Evolutionary conservation across 2,888 invertebrate genomes (phyloP).

Genomic region (Mylabris sibirica): DNA sequence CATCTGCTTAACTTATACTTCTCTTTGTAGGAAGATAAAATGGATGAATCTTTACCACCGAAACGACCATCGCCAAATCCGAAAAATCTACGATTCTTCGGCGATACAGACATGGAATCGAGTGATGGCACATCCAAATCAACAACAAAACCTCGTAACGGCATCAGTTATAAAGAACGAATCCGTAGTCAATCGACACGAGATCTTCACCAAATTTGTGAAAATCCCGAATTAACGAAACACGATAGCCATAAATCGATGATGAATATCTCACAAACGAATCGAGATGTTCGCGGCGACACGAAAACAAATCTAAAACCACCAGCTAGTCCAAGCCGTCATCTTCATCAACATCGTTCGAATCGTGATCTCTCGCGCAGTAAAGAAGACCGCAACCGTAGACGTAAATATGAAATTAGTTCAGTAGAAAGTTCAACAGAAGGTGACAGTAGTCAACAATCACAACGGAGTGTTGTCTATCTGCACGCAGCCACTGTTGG

Average conservation of each 20-base stretch:
- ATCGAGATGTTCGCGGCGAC: constrained; percentile 49
- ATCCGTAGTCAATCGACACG: constrained; percentile 57
- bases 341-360: background rate
- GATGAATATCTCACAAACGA: constrained; percentile 50
- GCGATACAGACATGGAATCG: constrained; percentile 83
- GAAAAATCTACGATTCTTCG: constrained; percentile 83
- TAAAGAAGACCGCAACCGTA: constrained; percentile 57
- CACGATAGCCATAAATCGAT: constrained; percentile 60
- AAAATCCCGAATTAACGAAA: constrained; percentile 58
- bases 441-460: constrained; percentile 79
- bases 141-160: constrained; percentile 44
- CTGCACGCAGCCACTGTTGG: constrained; percentile 87
- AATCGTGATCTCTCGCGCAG: constrained; percentile 58
- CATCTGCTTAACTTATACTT: background rate
- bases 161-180: constrained; percentile 38
- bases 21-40: constrained; percentile 57
- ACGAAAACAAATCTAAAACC: constrained; percentile 55
- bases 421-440: constrained; percentile 74
- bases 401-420: constrained; percentile 64
- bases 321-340: constrained; percentile 54
- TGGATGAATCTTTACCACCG: constrained; percentile 41
- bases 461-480: constrained; percentile 84
- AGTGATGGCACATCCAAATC: constrained; percentile 64
- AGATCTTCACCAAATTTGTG: constrained; percentile 68
- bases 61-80: constrained; percentile 66